These are phyloP conservation scores for Acromyrmex echinatior DNA, from an alignment of 1,140 invertebrate species.

Conservation along the genomic window DNA sequence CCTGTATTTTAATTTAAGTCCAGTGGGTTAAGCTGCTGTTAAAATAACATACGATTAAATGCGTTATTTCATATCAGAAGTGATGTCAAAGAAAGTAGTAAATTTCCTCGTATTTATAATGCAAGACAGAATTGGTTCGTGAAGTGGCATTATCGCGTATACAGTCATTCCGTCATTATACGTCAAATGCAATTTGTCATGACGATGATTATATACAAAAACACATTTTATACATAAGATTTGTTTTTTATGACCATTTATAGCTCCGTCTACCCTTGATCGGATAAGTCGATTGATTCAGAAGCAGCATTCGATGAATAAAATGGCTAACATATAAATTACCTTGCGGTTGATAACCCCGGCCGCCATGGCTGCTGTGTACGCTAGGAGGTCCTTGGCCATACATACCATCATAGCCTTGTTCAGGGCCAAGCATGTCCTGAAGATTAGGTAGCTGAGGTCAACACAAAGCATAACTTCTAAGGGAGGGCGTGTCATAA, in stretches of 20 bases:
- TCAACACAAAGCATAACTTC: slow-evolving; percentile 86
- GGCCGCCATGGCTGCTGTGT: slow-evolving; percentile 91
- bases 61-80: slow-evolving; percentile 64
- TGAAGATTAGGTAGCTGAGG: slow-evolving; percentile 89
- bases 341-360: slow-evolving; percentile 94
- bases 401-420: slow-evolving; percentile 97
- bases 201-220: slow-evolving; percentile 6
- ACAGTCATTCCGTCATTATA: slow-evolving; percentile 24
- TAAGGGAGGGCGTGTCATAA: slow-evolving; percentile 67
- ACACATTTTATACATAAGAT: slow-evolving; percentile 37
- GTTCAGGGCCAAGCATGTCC: slow-evolving; percentile 97
- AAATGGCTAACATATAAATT: slow-evolving; percentile 83
- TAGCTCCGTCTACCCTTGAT: slow-evolving; percentile 46
- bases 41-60: slow-evolving; percentile 83
- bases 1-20: slow-evolving; percentile 82
- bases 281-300: slow-evolving; percentile 49
- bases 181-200: slow-evolving; percentile 16
- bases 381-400: slow-evolving; percentile 94
- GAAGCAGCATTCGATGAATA: slow-evolving; percentile 65
- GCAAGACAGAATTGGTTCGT: slow-evolving; percentile 24
- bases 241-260: slow-evolving; percentile 6
- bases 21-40: slow-evolving; percentile 84
- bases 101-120: slow-evolving; percentile 13
- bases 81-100: neutral
- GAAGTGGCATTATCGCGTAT: slow-evolving; percentile 37